Base-by-base conservation (phyloP, 2,797 vertebrate genomes). In the Hoplostethus atlanticus region DNA sequence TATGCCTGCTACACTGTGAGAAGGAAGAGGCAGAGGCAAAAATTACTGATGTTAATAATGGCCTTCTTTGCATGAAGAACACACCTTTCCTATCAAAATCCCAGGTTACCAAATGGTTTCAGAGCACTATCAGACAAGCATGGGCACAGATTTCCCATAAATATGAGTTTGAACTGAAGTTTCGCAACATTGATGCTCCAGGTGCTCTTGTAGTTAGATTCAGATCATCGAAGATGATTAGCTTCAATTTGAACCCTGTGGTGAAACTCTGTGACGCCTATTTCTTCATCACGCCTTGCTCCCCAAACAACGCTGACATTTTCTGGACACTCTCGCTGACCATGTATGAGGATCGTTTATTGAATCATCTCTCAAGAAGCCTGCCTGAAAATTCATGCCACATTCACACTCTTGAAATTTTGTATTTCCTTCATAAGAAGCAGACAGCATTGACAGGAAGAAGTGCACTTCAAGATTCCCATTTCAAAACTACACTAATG, bases 61-160 rank as follows among this genome's bases (percentile, higher is more conserved):
- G 90, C n/a, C 86, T 89, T 1, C 78, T 97, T 30, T 98, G 97
- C 71, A 85, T 86, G 13, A 93, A 89, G 51, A 94, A 92, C 53
- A 94, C 94, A 5, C 84, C 90, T 0, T 95, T 95, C 81, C 91
- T 98, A 50, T 95, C 97, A 63, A 93, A 93, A 1, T 71, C 92
- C 25, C 92, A 92, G 68, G 95, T 98, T 13, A 94, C 94, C 90
- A 95, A 92, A 61, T 98, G 97, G 97, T 98, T 99, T 87, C 96
- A 95, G 79, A 91, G 80, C 0, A 92, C 91, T 0, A 77, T 97
- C 64, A 96, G 93, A 81, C 93, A 94, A 81, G 96, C 96, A 5
- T 98, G 98, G 97, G 92, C 88, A 28, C 88, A 90, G 72, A 98
- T 97, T n/a, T 95, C 96, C 51, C 97, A 96, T 74, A 98, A 97